Evolutionary conservation across 2,113 vertebrate genomes (phyloP).

Genomic region (Etheostoma cragini): DNA sequence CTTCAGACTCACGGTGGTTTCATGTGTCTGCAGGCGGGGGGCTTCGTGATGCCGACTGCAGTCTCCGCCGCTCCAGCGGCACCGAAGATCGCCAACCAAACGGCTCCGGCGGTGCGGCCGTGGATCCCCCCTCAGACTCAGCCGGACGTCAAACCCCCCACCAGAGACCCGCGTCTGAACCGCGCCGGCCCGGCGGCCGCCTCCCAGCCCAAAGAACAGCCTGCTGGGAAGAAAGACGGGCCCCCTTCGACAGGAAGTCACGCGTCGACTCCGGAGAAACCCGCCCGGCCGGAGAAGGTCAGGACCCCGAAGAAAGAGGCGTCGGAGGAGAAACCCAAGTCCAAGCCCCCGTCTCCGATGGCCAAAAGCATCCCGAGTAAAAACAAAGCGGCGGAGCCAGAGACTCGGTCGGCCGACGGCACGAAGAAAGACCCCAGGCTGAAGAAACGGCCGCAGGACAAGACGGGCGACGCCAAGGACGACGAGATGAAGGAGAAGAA

Average conservation of each 20-base stretch:
- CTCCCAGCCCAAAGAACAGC: constrained; percentile 87
- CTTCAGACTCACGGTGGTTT: not conserved
- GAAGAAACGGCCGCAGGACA: constrained; percentile 90
- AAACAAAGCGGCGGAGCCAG: constrained; percentile 84
- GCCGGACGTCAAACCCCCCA: constrained; percentile 85
- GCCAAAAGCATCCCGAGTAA: constrained; percentile 84
- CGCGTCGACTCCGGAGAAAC: constrained; percentile 82
- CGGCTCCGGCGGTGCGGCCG: constrained; percentile 84
- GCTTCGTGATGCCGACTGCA: constrained; percentile 52
- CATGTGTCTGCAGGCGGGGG: constrained; percentile 69
- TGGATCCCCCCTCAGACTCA: constrained; percentile 83
- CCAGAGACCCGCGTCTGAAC: constrained; percentile 94
- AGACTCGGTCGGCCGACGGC: constrained; percentile 81
- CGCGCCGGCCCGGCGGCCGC: constrained; percentile 77
- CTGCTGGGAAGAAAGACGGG: constrained; percentile 79
- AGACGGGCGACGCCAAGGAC: constrained; percentile 85
- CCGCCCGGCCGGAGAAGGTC: constrained; percentile 85
- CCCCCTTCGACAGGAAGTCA: constrained; percentile 27
- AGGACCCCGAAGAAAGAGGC: constrained; percentile 86
- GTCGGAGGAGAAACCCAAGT: constrained; percentile 86
- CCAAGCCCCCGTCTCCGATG: constrained; percentile 89
- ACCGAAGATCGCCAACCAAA: constrained; percentile 75
- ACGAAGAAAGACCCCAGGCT: constrained; percentile 92
- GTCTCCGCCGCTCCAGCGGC: not conserved
- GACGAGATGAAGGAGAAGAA: constrained; percentile 85